Evolutionary conservation across 2,797 vertebrate species (phyloP), one percentile per base, ranked within the genome.

Genomic region (Xenopus petersii): DNA sequence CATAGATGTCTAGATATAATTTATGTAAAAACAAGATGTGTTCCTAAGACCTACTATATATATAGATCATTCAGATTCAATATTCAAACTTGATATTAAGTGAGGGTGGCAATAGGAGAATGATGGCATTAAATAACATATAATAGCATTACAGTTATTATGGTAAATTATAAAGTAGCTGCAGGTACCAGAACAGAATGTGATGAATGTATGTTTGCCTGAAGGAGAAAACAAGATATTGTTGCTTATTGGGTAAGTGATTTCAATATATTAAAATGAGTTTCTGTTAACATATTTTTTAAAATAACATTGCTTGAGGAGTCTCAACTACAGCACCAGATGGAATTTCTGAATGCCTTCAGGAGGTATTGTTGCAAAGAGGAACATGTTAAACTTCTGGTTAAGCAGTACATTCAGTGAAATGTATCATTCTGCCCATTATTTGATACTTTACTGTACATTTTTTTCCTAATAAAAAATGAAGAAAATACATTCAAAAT

Each of bases 341-440:
- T 79, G 76, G 76, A 79, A 74, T 74, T 61, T 70, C 61, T 59
- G 61, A 79, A 79, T 60, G 66, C 71, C 76, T 79, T 69, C 64
- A 70, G 71, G 76, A 71, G 60, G 71, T 65, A 69, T 63, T 64
- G 47, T 59, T 70, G 69, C 62, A 59, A 59, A 64, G 12, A 74
- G 61, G 60, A 70, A 65, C 66, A 64, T 70, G 71, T 42, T 73
- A 67, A 26, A 70, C 73, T 60, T 73, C 60, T 73, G 59, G 65
- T 73, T 73, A 56, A 67, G 58, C 66, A 60, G 73, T 78, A 64
- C 65, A 73, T 73, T 79, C 58, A 58, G 60, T 79, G 36, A 42
- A 42, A 42, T 42, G 36, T 42, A 5, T 7, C 36, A 3, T 42
- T 42, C 36, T 42, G 3, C 36, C 36, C 36, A 42, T 42, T 42